A percentile compares a stretch with the other conserved stretches of the same genome.
phyloP scores from a whole-genome alignment of 2,113 vertebrate genomes.

The Terrapene triunguis region DNA sequence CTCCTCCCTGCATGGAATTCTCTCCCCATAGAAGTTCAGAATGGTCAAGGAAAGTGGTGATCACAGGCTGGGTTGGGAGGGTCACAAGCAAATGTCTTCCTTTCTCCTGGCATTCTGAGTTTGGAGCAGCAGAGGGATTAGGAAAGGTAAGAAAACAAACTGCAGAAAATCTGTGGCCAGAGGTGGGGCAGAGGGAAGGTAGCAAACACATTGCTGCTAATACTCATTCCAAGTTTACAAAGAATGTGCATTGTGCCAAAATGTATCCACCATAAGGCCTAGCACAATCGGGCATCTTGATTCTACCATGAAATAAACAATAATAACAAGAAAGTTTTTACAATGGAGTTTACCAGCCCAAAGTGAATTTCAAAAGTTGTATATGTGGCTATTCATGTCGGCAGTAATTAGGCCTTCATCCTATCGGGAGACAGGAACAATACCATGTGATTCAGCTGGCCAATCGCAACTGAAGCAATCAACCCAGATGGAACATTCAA shows the following conservation, averaged over 20 bases:
- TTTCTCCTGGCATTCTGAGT: neutral
- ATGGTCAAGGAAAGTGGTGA: neutral
- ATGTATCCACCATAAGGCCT: constrained; percentile 45
- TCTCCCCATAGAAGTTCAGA: neutral
- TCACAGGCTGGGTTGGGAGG: neutral
- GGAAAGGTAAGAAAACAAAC: neutral
- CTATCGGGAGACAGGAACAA: neutral
- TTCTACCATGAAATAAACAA: constrained; percentile 43
- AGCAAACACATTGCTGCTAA: constrained; percentile 5
- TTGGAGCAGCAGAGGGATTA: neutral
- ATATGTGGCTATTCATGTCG: neutral
- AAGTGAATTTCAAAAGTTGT: constrained; percentile 33
- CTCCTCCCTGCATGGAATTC: neutral
- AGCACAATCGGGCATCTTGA: constrained; percentile 28
- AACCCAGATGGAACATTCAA: neutral
- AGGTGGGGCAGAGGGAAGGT: neutral
- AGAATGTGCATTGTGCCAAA: constrained; percentile 47
- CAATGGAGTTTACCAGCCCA: constrained; percentile 8
- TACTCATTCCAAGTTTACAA: constrained; percentile 20
- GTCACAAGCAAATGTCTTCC: neutral
- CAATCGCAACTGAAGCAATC: neutral
- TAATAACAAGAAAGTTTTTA: constrained; percentile 53
- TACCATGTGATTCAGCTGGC: neutral
- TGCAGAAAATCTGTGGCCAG: neutral
- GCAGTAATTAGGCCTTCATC: neutral